Evolutionary conservation across 2,888 invertebrate species (phyloP), one percentile per base, ranked within the genome.

Genomic region (Charanyca ferruginea): DNA sequence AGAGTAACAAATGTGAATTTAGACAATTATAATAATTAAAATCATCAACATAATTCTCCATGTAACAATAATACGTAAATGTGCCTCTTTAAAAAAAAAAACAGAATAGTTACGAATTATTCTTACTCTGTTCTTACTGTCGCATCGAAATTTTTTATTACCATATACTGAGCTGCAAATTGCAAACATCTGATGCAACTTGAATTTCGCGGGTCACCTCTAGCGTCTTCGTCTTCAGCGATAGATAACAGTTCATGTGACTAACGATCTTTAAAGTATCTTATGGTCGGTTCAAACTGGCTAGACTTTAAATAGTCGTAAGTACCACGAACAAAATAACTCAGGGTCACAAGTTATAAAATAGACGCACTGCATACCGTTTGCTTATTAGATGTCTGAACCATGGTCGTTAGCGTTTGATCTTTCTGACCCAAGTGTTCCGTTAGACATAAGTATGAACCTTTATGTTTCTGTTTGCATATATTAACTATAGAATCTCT

Each of bases 361-460:
- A 49, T 54, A 66, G 67, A 73, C 61, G 42, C 45, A 62, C 18
- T 54, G 67, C 61, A 72, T 77, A 66, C 66, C 67, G 61, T 55
- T 62, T 67, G 66, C 58, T 59, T 73, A 64, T 73, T 59, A 73
- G 74, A 59, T 54, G 74, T 44, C 65, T 66, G 73, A 66, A 79
- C 45, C 58, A 28, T 48, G 48, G 58, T 75, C 74, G 75, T 73
- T 79, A 73, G 67, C 54, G 58, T 20, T 73, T 75, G 74, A 75
- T 75, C 74, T 79, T 62, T 73, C n/a, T 75, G 79, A 79, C 74
- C 74, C 32, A 48, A 52, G 65, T 49, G 54, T 78, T 54, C 74
- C 79, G 74, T 79, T 75, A 73, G 61, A 59, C 49, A 59, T 52
- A 72, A 78, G 44, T 53, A 66, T 57, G 60, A 79, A 67, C 64